Evolutionary conservation across 2,888 invertebrate species (phyloP).

Genomic region (Cinara cedri): DNA sequence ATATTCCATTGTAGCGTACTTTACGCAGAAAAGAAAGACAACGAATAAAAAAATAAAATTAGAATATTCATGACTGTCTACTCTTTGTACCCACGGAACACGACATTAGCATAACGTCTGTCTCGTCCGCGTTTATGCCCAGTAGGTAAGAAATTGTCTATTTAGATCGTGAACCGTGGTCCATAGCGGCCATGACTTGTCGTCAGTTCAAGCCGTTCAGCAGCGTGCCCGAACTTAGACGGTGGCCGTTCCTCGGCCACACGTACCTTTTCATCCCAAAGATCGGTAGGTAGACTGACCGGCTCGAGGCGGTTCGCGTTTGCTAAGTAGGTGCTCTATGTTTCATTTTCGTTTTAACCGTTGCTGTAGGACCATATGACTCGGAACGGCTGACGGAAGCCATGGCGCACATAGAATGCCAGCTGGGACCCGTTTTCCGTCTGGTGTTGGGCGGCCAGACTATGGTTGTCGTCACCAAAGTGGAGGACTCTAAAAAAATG

Average conservation of each 20-base stretch:
- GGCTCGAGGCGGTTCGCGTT: too few relatives aligned
- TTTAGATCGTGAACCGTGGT: background rate
- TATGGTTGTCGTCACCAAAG: constrained; percentile 65
- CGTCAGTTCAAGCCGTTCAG: constrained; percentile 27
- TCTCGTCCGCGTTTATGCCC: too few relatives aligned
- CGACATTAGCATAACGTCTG: too few relatives aligned
- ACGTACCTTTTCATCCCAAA: constrained; percentile 63
- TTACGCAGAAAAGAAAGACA: too few relatives aligned
- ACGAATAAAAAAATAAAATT: too few relatives aligned
- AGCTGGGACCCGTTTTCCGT: constrained; percentile 66
- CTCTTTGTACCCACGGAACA: too few relatives aligned
- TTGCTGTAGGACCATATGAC: constrained; percentile 62
- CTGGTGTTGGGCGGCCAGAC: constrained; percentile 64
- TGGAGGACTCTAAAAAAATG: constrained; percentile 65
- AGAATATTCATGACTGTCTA: too few relatives aligned
- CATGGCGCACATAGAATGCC: constrained; percentile 63
- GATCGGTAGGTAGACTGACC: constrained; percentile 57
- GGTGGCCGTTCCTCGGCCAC: constrained; percentile 63
- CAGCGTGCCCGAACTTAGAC: constrained; percentile 58
- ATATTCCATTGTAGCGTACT: too few relatives aligned
- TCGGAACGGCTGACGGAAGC: constrained; percentile 64
- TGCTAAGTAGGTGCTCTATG: background rate
- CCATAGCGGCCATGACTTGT: background rate
- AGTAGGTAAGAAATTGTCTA: background rate
- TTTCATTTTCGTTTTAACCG: constrained; percentile 19